Base-by-base conservation (phyloP, 1,140 invertebrate species). In the Monochamus saltuarius region DNA sequence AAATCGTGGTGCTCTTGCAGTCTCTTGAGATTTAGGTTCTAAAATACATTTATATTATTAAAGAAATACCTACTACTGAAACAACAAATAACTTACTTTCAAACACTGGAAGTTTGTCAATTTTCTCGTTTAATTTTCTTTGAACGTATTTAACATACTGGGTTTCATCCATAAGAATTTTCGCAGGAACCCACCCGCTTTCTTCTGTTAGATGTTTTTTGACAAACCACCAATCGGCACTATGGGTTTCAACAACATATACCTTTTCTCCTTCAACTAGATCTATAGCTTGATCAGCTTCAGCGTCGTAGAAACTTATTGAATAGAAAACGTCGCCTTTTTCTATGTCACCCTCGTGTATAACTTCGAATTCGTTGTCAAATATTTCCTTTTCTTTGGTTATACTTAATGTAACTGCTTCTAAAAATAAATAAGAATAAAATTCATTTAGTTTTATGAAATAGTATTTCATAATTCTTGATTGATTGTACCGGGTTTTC, bases 161-260 rank as follows among this genome's bases (percentile, higher is more conserved):
- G 2, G 79, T 77, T 75, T 92, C 89, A 72, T 92, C 88, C 80
- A 93, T 86, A 0, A 97, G 78, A 70, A 93, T 90, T 73, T 91
- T 87, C 2, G 91, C 88, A n/a, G 93, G 93, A 19, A 95, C 92
- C 87, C 91, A 95, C 52, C 94, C 94, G 71, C 89, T 91, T 78
- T 95, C 91, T 74, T 94, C 89, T 0, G 92, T 94, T 13, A 95
- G 78, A 76, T 90, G 86, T 78, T 96, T 97, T 64, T 85, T 87
- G 0, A 96, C 91, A 73, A 92, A 93, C 93, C 93, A 96, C 91
- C 91, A 95, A 70, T 95, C 92, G 54, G 81, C 79, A 69, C 90
- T 90, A 40, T 87, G 85, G 56, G 86, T 88, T 76, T 91, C 89
- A 85, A 95, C 79, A 34, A 95, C 87, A 59, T 91, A 91, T 10